Conservation (phyloP, 1,140 invertebrate genomes). For the Ips nitidus region DNA sequence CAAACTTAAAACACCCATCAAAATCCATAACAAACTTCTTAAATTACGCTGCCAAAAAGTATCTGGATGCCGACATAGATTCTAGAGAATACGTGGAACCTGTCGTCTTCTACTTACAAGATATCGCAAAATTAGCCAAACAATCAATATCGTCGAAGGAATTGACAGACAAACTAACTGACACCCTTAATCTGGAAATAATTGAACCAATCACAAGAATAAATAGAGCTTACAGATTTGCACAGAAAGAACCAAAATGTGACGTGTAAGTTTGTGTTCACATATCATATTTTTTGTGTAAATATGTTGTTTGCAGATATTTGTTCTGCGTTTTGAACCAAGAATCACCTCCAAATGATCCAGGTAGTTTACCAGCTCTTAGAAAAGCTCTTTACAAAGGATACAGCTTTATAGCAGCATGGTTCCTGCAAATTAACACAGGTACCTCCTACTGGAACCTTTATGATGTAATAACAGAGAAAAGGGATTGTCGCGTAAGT, state of each 20-base stretch:
- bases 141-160: slow-evolving; percentile 65
- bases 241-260: slow-evolving; percentile 67
- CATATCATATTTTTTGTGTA: background rate
- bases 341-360: slow-evolving; percentile 54
- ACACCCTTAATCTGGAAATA: slow-evolving; percentile 76
- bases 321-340: slow-evolving; percentile 75
- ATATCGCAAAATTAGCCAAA: slow-evolving; percentile 67
- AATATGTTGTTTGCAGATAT: slow-evolving; percentile 52
- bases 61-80: slow-evolving; percentile 71
- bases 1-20: slow-evolving; percentile 67
- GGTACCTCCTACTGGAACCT: slow-evolving; percentile 61
- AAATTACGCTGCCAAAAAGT: slow-evolving; percentile 68
- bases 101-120: slow-evolving; percentile 66
- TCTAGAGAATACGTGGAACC: slow-evolving; percentile 73
- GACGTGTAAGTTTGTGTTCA: slow-evolving; percentile 54
- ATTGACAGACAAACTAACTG: slow-evolving; percentile 72
- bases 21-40: slow-evolving; percentile 67
- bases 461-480: slow-evolving; percentile 57
- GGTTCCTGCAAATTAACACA: slow-evolving; percentile 63
- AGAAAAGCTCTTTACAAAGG: slow-evolving; percentile 68
- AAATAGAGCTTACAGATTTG: slow-evolving; percentile 74
- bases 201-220: slow-evolving; percentile 75
- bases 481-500: slow-evolving; percentile 58
- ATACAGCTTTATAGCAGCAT: slow-evolving; percentile 70
- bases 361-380: slow-evolving; percentile 58